phyloP scores from a whole-genome alignment of 1,140 invertebrate genomes.

The Stratiolaelaps scimitus region DNA sequence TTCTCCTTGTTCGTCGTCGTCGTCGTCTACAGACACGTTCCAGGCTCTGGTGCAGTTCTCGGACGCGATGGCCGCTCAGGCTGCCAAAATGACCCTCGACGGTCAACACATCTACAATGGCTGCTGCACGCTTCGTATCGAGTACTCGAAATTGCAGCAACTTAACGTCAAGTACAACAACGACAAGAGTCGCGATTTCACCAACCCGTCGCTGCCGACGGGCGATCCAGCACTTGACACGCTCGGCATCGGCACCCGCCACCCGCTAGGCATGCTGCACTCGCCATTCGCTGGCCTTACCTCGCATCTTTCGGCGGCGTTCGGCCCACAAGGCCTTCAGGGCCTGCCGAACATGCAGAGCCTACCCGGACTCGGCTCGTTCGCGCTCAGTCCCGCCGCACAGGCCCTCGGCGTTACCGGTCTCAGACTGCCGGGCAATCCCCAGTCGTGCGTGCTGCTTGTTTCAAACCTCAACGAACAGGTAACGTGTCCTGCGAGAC shows the following conservation, averaged over 20 bases:
- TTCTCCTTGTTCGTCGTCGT: too few species aligned
- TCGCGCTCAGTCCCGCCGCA: constrained; percentile 33
- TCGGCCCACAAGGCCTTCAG: constrained; percentile 45
- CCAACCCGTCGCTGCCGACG: constrained; percentile 86
- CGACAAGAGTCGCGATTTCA: constrained; percentile 97
- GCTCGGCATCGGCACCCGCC: constrained; percentile 39
- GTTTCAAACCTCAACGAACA: constrained; percentile 37
- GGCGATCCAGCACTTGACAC: constrained; percentile 61
- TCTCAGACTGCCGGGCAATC: constrained; percentile 62
- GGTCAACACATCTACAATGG: constrained; percentile 98
- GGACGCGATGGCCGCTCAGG: constrained; percentile 85
- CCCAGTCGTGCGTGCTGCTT: constrained; percentile 50
- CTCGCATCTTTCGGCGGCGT: constrained; percentile 53
- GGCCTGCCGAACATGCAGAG: constrained; percentile 28
- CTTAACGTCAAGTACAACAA: constrained; percentile 99
- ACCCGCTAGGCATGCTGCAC: constrained; percentile 62
- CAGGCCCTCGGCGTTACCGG: constrained; percentile 33
- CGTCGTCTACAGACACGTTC: constrained; percentile 73
- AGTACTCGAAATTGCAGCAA: constrained; percentile 93
- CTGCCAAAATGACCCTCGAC: constrained; percentile 85
- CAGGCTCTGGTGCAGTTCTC: constrained; percentile 97
- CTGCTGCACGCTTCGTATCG: constrained; percentile 96
- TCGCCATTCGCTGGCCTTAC: constrained; percentile 63
- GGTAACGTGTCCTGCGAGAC: too few species aligned
- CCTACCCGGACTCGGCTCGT: constrained; percentile 32